Evolutionary conservation across 2,888 invertebrate genomes (phyloP).

Genomic region (Pristionchus fissidentatus): DNA sequence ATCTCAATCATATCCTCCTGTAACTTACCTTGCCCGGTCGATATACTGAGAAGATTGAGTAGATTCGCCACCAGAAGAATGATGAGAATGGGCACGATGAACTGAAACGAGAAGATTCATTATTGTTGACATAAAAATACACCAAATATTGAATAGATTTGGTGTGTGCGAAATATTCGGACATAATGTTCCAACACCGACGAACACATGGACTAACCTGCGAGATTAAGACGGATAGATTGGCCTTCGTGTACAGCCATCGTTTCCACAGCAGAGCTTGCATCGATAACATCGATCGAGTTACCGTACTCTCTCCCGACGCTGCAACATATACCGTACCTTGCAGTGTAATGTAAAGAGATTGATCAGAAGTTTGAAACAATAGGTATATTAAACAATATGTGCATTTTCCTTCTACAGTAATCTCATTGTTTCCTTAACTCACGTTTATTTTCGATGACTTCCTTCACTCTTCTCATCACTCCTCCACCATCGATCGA

Average conservation of each 20-base stretch:
- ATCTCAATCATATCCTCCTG: background rate
- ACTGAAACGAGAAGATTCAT: constrained; percentile 19
- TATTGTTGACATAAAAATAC: background rate
- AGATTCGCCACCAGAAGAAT: constrained; percentile 49
- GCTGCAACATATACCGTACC: background rate
- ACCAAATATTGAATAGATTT: background rate
- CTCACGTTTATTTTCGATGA: constrained; percentile 38
- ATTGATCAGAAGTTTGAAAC: no score
- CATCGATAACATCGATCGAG: background rate
- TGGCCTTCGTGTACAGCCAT: constrained; percentile 48
- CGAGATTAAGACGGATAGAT: constrained; percentile 46
- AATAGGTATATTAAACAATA: constrained; percentile 4
- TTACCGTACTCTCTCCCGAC: background rate
- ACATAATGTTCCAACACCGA: background rate
- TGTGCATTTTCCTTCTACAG: background rate
- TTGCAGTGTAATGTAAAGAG: no score
- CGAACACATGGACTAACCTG: constrained; percentile 1
- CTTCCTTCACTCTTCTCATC: constrained; percentile 7
- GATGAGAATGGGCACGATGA: constrained; percentile 42
- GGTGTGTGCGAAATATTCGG: background rate
- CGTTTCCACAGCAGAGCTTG: constrained; percentile 49
- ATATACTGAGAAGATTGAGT: constrained; percentile 22
- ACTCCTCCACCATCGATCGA: constrained; percentile 36
- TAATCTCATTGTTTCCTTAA: background rate
- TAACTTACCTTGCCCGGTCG: constrained; percentile 17